Percentiles rank a stretch among this genome's conserved stretches.
phyloP scores from a whole-genome alignment of 2,888 invertebrate genomes.

The Anodontia alba region DNA sequence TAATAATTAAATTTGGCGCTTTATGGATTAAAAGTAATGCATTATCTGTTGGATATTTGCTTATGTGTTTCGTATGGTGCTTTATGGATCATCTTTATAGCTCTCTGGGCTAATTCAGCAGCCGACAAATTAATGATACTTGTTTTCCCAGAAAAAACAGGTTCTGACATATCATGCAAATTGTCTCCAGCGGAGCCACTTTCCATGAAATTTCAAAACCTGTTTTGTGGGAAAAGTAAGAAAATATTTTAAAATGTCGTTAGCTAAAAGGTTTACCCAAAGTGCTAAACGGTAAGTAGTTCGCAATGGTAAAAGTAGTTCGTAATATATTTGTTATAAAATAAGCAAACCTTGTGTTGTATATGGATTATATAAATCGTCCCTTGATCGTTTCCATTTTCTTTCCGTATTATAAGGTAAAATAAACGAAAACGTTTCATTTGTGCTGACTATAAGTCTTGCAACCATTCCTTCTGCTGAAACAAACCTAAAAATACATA shows the following conservation, averaged over 20 bases:
- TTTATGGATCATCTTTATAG: not conserved
- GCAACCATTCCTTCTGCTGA: not conserved
- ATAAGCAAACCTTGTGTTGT: not conserved
- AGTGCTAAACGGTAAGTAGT: too few relatives aligned
- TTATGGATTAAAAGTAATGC: not conserved
- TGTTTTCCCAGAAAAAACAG: not conserved
- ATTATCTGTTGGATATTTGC: too few relatives aligned
- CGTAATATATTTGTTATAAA: not conserved
- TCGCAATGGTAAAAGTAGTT: too few relatives aligned
- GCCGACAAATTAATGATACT: not conserved
- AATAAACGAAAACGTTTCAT: not conserved
- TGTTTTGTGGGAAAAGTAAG: too few relatives aligned
- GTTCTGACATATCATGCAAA: too few relatives aligned
- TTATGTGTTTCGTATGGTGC: too few relatives aligned
- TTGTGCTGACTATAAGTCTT: not conserved
- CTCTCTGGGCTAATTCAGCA: too few relatives aligned
- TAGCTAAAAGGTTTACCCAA: too few relatives aligned
- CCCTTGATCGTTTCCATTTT: not conserved
- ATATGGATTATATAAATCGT: not conserved
- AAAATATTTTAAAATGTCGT: too few relatives aligned
- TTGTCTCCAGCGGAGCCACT: too few relatives aligned
- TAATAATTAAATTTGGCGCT: too few relatives aligned
- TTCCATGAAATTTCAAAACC: too few relatives aligned
- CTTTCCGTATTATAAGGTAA: not conserved
- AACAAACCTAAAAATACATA: constrained; percentile 1